These are phyloP conservation scores for Prionace glauca DNA, from an alignment of 2,797 vertebrate species.

Conservation along the genomic window DNA sequence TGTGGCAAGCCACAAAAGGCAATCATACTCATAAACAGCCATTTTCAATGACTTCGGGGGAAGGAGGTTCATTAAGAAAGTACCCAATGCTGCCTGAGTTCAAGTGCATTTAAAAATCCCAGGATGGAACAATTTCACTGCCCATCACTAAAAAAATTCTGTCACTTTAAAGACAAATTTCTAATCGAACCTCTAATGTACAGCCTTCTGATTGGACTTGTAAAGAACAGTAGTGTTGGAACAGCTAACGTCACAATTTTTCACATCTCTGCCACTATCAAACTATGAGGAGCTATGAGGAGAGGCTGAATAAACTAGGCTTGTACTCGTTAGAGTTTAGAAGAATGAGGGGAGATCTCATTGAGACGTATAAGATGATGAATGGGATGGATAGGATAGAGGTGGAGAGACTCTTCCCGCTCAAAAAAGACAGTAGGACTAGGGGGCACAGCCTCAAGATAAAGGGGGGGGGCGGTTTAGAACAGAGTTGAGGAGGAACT, in stretches of 20 bases:
- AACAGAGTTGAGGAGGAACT: too few species aligned
- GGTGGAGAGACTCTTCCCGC: too few species aligned
- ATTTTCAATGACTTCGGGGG: background rate
- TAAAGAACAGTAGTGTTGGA: background rate
- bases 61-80: background rate
- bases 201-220: background rate
- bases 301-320: too few species aligned
- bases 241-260: background rate
- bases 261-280: background rate
- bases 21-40: background rate
- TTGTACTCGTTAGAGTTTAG: too few species aligned
- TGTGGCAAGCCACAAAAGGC: background rate
- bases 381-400: too few species aligned
- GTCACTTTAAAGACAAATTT: background rate
- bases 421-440: too few species aligned
- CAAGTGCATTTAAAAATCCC: background rate
- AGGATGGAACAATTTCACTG: background rate
- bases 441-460: too few species aligned
- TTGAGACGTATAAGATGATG: too few species aligned
- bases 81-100: background rate
- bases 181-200: background rate
- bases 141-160: background rate
- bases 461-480: too few species aligned
- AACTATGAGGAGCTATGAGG: too few species aligned
- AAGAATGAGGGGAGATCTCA: too few species aligned